Conservation (phyloP, 1,140 invertebrate species). For the Habropoda laboriosa region DNA sequence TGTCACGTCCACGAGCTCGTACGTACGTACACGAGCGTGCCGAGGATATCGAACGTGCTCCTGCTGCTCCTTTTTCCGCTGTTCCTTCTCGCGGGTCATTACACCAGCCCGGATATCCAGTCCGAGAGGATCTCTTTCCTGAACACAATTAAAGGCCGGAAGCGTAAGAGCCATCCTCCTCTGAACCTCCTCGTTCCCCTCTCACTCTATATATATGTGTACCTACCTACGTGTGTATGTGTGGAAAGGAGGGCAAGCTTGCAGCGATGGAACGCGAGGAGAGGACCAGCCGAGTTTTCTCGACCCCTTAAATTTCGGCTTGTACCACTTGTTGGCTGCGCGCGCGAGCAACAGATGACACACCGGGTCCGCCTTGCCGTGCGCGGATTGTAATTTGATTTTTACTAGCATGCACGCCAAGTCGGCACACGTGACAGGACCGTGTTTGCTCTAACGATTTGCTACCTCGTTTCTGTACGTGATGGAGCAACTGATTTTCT, state of each 20-base stretch:
- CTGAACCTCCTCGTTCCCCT: background rate
- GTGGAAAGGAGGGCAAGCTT: conserved; percentile 15
- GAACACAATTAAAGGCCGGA: conserved; percentile 67
- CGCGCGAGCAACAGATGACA: conserved; percentile 76
- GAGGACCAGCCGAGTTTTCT: conserved; percentile 58
- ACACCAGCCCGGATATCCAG: conserved; percentile 61
- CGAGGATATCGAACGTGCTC: conserved; percentile 34
- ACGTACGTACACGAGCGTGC: conserved; percentile 12
- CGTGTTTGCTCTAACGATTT: background rate
- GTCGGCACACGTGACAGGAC: background rate
- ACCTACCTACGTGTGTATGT: background rate
- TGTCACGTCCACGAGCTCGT: conserved; percentile 1
- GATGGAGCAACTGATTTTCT: background rate
- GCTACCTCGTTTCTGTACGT: background rate
- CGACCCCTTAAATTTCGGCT: conserved; percentile 75
- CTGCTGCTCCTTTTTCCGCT: conserved; percentile 19
- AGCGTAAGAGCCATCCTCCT: conserved; percentile 53
- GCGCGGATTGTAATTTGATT: conserved; percentile 23
- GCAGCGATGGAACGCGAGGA: conserved; percentile 36
- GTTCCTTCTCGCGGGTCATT: conserved; percentile 57
- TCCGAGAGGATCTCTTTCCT: conserved; percentile 64
- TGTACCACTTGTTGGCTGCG: conserved; percentile 76
- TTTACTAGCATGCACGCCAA: background rate
- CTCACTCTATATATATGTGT: background rate
- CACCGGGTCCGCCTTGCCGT: conserved; percentile 29